These are phyloP conservation scores for Pardosa pseudoannulata DNA, from an alignment of 2,888 invertebrate species.

Conservation along the genomic window DNA sequence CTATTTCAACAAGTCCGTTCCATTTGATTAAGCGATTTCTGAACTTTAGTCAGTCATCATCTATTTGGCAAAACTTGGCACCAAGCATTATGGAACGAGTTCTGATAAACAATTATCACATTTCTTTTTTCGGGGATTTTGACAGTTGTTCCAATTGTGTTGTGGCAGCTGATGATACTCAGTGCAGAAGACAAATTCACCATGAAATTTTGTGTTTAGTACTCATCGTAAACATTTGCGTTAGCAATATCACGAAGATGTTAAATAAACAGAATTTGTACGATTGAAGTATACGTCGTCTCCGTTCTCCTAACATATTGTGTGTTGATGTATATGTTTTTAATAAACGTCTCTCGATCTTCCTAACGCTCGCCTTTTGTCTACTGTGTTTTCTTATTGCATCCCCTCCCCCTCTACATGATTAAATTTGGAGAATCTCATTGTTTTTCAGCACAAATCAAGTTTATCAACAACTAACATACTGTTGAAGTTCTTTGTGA, in stretches of 20 bases:
- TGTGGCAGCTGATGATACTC: not conserved
- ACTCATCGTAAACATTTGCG: not conserved
- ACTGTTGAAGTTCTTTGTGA: too few species aligned
- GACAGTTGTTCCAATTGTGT: not conserved
- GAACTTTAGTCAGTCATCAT: too few species aligned
- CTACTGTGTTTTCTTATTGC: not conserved
- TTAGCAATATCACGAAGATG: not conserved
- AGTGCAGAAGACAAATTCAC: not conserved
- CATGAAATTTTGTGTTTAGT: not conserved
- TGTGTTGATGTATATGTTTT: slow-evolving; percentile 66
- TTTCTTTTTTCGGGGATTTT: not conserved
- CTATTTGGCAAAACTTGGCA: too few species aligned
- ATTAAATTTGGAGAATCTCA: too few species aligned
- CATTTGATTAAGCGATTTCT: too few species aligned
- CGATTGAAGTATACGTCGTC: slow-evolving; percentile 17
- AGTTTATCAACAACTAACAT: too few species aligned
- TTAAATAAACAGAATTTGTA: not conserved
- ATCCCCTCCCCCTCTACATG: too few species aligned
- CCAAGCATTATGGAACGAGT: too few species aligned
- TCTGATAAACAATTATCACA: too few species aligned
- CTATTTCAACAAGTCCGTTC: too few species aligned
- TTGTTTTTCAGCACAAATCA: too few species aligned
- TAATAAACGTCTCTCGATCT: slow-evolving; percentile 70
- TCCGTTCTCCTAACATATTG: slow-evolving; percentile 51
- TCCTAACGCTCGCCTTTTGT: slow-evolving; percentile 33